Evolutionary conservation across 1,140 invertebrate species (phyloP), one percentile per base, ranked within the genome.

Genomic region (Hylyphantes graminicola): DNA sequence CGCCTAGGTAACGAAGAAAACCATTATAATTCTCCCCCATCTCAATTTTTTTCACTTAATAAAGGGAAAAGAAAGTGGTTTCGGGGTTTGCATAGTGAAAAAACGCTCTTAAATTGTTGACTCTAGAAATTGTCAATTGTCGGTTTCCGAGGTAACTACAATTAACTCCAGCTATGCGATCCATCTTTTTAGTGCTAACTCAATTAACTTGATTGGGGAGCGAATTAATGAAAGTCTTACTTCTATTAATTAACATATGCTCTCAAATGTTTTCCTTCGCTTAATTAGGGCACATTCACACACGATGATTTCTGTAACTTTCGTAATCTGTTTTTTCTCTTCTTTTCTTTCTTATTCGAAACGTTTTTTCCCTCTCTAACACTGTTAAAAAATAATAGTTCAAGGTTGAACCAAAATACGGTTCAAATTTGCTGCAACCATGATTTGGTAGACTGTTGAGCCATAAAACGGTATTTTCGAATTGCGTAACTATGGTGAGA

Each of bases 161-260:
- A 83, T 83, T 83, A 83, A 57, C 80, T 15, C 65, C 15, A 57
- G 70, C 59, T 75, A 83, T 83, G 80, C 51, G 65, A 74, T 74
- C 75, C 50, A 61, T 65, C 54, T 72, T 64, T 75, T 74, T 11
- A 59, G 54, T 61, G 21, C 53, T 83, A 83, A 83, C 53, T 83
- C 50, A 75, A 83, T 83, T 83, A 83, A 74, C 59, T 64, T 61
- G 9, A 17, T 15, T 19, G 75, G 75, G 61, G 65, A 83, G 59
- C 1, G 35, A 35, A 35, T 35, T 35, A 35, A 35, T 35, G 35
- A 75, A 74, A 74, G 80, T 21, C 72, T 63, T 59, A 65, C 53
- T 73, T 67, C 79, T 83, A 83, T 83, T 83, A 83, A 83, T 83
- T 83, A 83, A 55, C 80, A 83, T 83, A 51, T 83, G 80, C 80